These are phyloP conservation scores for Malaclemys terrapin DNA, from an alignment of 2,113 vertebrate genomes.

Conservation along the genomic window DNA sequence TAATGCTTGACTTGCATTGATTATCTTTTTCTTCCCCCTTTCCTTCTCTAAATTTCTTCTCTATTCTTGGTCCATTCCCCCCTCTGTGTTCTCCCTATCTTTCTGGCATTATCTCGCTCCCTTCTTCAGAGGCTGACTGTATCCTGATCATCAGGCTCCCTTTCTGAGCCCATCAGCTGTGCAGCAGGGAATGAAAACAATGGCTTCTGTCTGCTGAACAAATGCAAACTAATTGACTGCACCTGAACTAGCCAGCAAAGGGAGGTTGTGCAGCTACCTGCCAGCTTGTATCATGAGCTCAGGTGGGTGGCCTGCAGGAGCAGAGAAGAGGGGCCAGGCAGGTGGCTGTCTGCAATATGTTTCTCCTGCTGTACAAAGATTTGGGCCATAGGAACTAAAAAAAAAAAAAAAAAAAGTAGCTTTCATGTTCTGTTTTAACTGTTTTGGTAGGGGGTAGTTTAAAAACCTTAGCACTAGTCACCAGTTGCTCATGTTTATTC, in stretches of 20 bases:
- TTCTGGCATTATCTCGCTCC: background rate
- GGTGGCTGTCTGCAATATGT: background rate
- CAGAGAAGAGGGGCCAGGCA: background rate
- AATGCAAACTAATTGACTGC: background rate
- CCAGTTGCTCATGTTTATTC: background rate
- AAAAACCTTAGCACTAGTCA: background rate
- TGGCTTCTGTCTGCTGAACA: background rate
- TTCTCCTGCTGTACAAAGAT: background rate
- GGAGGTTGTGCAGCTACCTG: background rate
- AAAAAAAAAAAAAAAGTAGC: background rate
- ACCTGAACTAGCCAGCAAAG: background rate
- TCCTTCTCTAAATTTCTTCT: background rate
- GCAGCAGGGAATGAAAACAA: fast-evolving
- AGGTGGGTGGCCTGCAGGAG: background rate
- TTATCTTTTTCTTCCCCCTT: background rate
- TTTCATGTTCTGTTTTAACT: slow-evolving; percentile 1
- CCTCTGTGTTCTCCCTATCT: background rate
- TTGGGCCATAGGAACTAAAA: background rate
- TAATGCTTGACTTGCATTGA: background rate
- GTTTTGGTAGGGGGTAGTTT: background rate
- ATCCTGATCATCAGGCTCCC: background rate
- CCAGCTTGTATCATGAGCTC: background rate
- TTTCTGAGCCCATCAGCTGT: fast-evolving
- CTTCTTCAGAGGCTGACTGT: background rate
- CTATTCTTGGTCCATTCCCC: background rate